A percentile compares a stretch with the other conserved stretches of the same genome.
phyloP scores from a whole-genome alignment of 2,888 invertebrate genomes.

The Dryococelus australis region DNA sequence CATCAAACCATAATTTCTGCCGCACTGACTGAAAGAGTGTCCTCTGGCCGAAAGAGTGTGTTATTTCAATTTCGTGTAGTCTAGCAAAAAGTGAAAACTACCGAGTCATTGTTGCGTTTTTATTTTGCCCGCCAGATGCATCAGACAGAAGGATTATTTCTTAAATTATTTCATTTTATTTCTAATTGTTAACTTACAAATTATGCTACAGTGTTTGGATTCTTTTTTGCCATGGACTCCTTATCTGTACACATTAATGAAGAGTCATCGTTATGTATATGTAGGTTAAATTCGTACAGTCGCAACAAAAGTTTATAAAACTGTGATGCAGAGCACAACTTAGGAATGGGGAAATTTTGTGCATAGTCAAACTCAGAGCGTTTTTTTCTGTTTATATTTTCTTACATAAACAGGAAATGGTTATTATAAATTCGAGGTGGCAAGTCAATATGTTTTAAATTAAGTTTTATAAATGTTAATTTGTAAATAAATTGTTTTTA shows the following conservation, averaged over 20 bases:
- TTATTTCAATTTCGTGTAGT: background rate
- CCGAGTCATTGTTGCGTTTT: background rate
- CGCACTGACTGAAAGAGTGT: too few relatives aligned
- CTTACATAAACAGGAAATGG: too few relatives aligned
- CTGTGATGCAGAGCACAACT: too few relatives aligned
- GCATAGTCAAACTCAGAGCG: too few relatives aligned
- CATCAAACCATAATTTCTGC: background rate
- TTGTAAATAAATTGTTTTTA: too few relatives aligned
- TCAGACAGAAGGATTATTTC: background rate
- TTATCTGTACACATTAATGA: background rate
- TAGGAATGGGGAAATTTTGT: too few relatives aligned
- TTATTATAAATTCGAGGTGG: too few relatives aligned
- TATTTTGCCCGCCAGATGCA: background rate
- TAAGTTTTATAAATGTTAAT: too few relatives aligned
- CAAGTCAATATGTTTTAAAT: too few relatives aligned
- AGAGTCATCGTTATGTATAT: background rate
- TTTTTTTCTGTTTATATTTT: too few relatives aligned
- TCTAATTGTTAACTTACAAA: background rate
- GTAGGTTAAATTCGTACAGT: too few relatives aligned
- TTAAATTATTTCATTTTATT: background rate
- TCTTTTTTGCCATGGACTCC: background rate
- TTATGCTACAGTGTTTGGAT: background rate
- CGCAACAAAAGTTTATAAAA: too few relatives aligned
- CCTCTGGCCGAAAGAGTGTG: background rate
- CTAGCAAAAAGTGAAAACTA: background rate